Base-by-base conservation (phyloP, 2,888 invertebrate species). In the Sepioteuthis lessoniana region DNA sequence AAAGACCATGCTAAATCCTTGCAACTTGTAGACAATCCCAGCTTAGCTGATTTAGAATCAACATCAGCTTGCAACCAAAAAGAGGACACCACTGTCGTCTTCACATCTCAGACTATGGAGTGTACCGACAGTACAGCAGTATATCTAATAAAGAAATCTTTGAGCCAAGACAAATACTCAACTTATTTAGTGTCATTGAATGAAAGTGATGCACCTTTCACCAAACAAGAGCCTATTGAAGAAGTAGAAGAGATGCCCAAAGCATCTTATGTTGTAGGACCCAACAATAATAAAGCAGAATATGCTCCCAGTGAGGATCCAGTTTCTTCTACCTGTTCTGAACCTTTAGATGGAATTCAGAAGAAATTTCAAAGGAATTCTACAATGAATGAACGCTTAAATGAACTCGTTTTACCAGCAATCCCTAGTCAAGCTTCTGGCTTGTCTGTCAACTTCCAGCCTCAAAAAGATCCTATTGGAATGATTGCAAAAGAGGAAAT, bases 81-180 rank as follows among this genome's bases (percentile, higher is more conserved):
- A n/a, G 76, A 76, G 76, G 76, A 76, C 35, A 76, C 76, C 4
- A 76, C 76, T 35, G 10, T 76, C 10, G 76, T 76, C 16, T 76
- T 76, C n/a, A 16, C 76, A 35, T 76, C 76, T 76, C 76, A 13
- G n/a, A 35, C 76, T 19, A n/a, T n/a, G 1, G 76, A 10, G 13
- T 13, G n/a, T 76, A n/a, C 76, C 3, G 76, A 76, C n/a, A 19
- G n/a, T 35, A n/a, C n/a, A n/a, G n/a, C 76, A n/a, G 76, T 76
- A n/a, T 76, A 76, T 76, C 76, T 76, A 19, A 76, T 76, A n/a
- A 76, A 76, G n/a, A 76, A 76, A 76, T 76, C 76, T 35, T 35
- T n/a, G n/a, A 76, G n/a, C 76, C n/a, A 76, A 76, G 76, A 76
- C n/a, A 76, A 76, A 76, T 76, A 76, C n/a, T n/a, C 76, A 35